Base-by-base conservation (phyloP, 2,797 vertebrate genomes). In the Paguma larvata region DNA sequence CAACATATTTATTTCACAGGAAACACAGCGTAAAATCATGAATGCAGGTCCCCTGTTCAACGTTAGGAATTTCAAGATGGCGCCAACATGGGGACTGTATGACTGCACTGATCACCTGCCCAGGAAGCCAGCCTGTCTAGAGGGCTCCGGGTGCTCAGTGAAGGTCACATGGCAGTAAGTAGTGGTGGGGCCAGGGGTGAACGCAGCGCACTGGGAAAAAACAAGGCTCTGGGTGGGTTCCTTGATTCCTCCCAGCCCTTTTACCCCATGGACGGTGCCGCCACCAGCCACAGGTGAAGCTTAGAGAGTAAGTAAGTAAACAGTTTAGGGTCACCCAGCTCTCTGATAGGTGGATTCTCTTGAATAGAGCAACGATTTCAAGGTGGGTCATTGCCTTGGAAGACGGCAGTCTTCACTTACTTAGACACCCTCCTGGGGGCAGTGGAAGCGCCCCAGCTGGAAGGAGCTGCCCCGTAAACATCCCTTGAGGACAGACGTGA, bases 141-240 rank as follows among this genome's bases (percentile, higher is more conserved):
- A 80, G 75, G 72, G 30, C 53, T 0, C 3, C 11, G 14, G 86
- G 0, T 0, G 5, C n/a, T 84, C 25, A 15, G 51, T 12, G 13
- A 5, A 0, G 68, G 77, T 48, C 46, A 82, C 32, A 0, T 1
- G 0, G 13, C 25, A 23, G 30, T 15, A 4, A 27, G 14, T 0
- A 8, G 88, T 0, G 10, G 51, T 15, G 21, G 32, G 25, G 77
- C 59, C 1, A 1, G 59, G 3, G 18, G 46, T 41, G 75, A 34
- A 23, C 75, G 41, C 65, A 3, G n/a, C 0, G 2, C 0, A 1
- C 21, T 1, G 38, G 19, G 51, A 8, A 59, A 53, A 48, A 3
- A 9, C 46, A 15, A 62, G 30, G n/a, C 32, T 59, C 34, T 25
- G 80, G 34, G 27, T 56, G 9, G 34, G 34, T 34, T 30, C 41